Conservation (phyloP, 2,797 vertebrate genomes). For the Hydrocynus forskahlii region DNA sequence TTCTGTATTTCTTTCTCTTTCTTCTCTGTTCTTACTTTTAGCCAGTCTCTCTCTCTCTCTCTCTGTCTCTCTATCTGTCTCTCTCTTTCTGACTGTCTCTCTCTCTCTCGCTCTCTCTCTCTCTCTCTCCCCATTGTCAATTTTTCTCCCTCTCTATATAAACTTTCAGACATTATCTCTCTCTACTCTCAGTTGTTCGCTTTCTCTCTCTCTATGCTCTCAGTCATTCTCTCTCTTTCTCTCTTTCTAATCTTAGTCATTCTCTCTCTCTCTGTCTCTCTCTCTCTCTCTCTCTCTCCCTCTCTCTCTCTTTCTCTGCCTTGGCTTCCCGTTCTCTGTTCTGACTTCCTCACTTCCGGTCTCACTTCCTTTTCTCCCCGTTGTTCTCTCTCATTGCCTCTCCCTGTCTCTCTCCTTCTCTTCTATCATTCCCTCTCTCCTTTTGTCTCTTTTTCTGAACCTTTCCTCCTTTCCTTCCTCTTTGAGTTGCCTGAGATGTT, state of each 20-base stretch:
- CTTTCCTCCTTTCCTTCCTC: slow-evolving; percentile 12
- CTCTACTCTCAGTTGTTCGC: neutral
- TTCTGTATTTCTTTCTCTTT: neutral
- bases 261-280: slow-evolving; percentile 22
- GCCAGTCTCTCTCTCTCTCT: slow-evolving; percentile 2
- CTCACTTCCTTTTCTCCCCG: neutral
- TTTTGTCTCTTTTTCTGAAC: slow-evolving; percentile 15
- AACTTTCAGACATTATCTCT: neutral
- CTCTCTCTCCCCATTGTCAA: neutral
- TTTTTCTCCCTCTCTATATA: too few relatives aligned
- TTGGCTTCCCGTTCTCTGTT: neutral
- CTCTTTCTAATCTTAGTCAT: neutral
- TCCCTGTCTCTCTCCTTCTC: neutral
- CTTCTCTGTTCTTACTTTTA: slow-evolving; percentile 8
- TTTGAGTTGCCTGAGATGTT: neutral
- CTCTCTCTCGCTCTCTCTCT: too few relatives aligned
- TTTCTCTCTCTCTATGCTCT: neutral
- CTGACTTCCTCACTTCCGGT: slow-evolving; percentile 21
- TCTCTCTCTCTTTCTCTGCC: neutral
- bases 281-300: slow-evolving; percentile 28
- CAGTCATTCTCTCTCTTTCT: slow-evolving; percentile 21
- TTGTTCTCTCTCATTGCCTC: neutral
- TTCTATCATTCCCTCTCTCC: neutral
- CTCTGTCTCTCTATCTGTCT: slow-evolving; percentile 19
- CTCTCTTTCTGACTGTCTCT: too few relatives aligned